Evolutionary conservation across 2,113 vertebrate species (phyloP), one percentile per base, ranked within the genome.

Genomic region (Brevimyrus niger): DNA sequence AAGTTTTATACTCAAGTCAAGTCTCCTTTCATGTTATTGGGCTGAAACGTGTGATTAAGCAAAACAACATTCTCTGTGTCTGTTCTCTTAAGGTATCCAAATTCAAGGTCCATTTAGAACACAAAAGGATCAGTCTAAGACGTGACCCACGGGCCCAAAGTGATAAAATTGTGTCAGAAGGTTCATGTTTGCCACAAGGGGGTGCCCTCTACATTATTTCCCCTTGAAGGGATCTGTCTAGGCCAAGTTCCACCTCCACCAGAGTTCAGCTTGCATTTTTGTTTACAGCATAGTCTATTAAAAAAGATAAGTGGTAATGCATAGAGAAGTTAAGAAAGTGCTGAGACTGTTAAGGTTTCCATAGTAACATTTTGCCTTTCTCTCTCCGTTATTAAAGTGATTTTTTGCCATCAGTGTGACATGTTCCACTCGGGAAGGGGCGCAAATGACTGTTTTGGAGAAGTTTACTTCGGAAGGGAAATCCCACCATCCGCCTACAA

Each of bases 201-300:
- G 94, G 94, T 91, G 88, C 93, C 90, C 48, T 86, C 91, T 92
- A 13, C 90, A 89, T 92, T 38, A 47, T 17, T 90, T 86, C 44
- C 27, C 55, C 19, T 89, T 53, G 19, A 87, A 87, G 50, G 3
- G n/a, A 47, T 23, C 8, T 47, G 42, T 47, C 38, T 48, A 46
- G 35, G 19, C 38, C 46, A 31, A 58, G 38, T 27, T 38, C 73
- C 69, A 76, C 69, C 31, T 21, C 3, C 53, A 55, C 42, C 89
- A 48, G 55, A 80, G 61, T 89, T 91, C 50, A 42, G 46, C 76
- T 91, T 86, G 11, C 89, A 27, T 91, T 88, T 84, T 91, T 91
- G 89, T 92, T 92, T 91, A 90, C 65, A 93, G 51, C 90, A 83
- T 21, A n/a, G 31, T 76, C 89, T 91, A 87, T 88, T 84, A 87